Base-by-base conservation (phyloP, 2,113 vertebrate species). In the Eptesicus fuscus region DNA sequence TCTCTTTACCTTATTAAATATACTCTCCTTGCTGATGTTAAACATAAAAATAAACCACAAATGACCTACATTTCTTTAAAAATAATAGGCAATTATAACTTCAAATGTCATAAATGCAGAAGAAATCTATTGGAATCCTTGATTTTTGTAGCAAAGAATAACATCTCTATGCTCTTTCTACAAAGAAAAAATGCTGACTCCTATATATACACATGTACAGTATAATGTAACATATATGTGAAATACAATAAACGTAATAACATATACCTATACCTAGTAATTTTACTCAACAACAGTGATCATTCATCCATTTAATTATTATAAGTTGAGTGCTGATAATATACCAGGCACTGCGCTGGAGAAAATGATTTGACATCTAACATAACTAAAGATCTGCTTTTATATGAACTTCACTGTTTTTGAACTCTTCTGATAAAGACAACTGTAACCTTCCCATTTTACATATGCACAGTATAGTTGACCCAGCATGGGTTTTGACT, bases 21-120 rank as follows among this genome's bases (percentile, higher is more conserved):
- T 51, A 90, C 20, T 94, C 56, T 89, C 28, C 84, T 92, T 85
- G 51, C 30, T 74, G 35, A 73, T 84, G 5, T 61, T 63, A 93
- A 93, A 87, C 69, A 86, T 69, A 94, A 88, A 95, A 96, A 78
- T 76, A 91, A 96, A 83, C 12, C 28, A 63, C 11, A 94, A 65
- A 92, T 47, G 47, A 95, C 20, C 35, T 83, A 11, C 5, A 74
- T 18, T 80, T 89, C n/a, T 86, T 83, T 70, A 56, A 90, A 93
- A 84, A 90, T 83, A 77, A 80, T 42, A 53, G 30, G 1, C 28
- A 78, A 79, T 94, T 90, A 71, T 76, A 91, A 49, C 40, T 80
- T 94, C 22, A 42, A 78, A 78, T 78, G 8, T 56, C 78, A 71
- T 49, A 88, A 90, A 76, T 88, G 35, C 35, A 91, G 3, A 82